These are phyloP conservation scores for Drosophila hawaiiensis DNA, from an alignment of 2,888 invertebrate species.

Conservation along the genomic window DNA sequence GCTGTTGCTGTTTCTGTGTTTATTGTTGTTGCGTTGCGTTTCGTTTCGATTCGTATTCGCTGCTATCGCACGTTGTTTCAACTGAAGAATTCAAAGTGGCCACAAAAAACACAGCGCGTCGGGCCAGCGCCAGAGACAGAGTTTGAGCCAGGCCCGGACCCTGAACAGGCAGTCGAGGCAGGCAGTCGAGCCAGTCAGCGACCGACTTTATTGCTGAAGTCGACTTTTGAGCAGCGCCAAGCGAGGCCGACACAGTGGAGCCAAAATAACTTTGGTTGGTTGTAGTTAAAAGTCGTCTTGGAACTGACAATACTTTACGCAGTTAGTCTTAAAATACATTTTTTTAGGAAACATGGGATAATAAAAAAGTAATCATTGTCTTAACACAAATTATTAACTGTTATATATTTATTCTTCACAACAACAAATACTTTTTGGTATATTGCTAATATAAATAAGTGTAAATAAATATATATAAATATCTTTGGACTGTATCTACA, in stretches of 20 bases:
- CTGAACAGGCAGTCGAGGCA: slow-evolving; percentile 39
- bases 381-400: neutral
- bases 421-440: neutral
- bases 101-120: slow-evolving; percentile 35
- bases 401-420: neutral
- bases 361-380: neutral
- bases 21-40: slow-evolving; percentile 24
- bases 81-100: slow-evolving; percentile 76
- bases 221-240: slow-evolving; percentile 65
- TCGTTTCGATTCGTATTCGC: slow-evolving; percentile 52
- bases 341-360: neutral
- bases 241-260: slow-evolving; percentile 66
- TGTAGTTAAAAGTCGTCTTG: neutral
- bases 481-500: neutral
- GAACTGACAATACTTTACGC: neutral
- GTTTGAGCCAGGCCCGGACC: slow-evolving; percentile 61
- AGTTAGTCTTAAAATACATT: neutral
- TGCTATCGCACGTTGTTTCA: slow-evolving; percentile 70
- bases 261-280: slow-evolving; percentile 1
- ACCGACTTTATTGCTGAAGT: slow-evolving; percentile 79
- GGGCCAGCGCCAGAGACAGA: slow-evolving; percentile 26
- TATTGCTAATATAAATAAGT: neutral
- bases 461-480: neutral
- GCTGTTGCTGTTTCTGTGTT: neutral
- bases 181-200: slow-evolving; percentile 47